These are phyloP conservation scores for Hypotaenidia okinawae DNA, from an alignment of 2,797 vertebrate genomes.

Conservation along the genomic window DNA sequence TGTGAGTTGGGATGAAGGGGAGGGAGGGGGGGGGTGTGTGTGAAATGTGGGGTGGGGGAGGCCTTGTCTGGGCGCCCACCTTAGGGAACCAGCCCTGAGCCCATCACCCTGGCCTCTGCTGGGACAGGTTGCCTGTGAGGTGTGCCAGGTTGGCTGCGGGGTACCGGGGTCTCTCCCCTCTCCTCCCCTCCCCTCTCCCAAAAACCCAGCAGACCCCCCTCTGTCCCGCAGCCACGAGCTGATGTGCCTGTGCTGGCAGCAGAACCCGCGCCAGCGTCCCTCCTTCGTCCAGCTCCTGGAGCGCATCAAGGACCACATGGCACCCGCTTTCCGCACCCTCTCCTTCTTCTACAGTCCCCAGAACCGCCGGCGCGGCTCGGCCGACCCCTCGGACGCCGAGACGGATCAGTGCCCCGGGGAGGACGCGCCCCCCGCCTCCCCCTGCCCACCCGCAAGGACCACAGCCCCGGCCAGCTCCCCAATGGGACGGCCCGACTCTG, in stretches of 20 bases:
- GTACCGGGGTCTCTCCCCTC: not conserved
- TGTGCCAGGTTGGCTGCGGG: accelerated
- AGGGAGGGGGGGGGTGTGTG: too few species aligned
- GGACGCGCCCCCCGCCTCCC: not conserved
- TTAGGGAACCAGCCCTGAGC: accelerated
- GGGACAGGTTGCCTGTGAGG: too few species aligned
- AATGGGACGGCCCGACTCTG: slow-evolving; percentile 59
- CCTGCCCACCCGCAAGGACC: not conserved
- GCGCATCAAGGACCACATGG: slow-evolving; percentile 74
- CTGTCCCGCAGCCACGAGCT: slow-evolving; percentile 70
- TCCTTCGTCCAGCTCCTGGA: slow-evolving; percentile 79
- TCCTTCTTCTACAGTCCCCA: slow-evolving; percentile 79
- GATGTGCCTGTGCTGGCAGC: slow-evolving; percentile 82
- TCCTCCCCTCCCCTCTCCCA: not conserved
- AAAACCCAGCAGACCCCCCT: not conserved
- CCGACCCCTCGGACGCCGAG: not conserved
- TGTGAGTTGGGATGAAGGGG: slow-evolving; percentile 69
- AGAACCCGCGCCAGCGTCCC: slow-evolving; percentile 78
- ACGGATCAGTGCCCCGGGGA: not conserved
- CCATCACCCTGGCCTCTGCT: not conserved
- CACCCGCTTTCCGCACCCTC: slow-evolving; percentile 67
- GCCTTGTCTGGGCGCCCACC: too few species aligned
- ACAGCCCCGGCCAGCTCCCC: not conserved
- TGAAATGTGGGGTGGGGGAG: too few species aligned
- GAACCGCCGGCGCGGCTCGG: not conserved